These are phyloP conservation scores for Diorhabda sublineata DNA, from an alignment of 1,140 invertebrate species.

Conservation along the genomic window DNA sequence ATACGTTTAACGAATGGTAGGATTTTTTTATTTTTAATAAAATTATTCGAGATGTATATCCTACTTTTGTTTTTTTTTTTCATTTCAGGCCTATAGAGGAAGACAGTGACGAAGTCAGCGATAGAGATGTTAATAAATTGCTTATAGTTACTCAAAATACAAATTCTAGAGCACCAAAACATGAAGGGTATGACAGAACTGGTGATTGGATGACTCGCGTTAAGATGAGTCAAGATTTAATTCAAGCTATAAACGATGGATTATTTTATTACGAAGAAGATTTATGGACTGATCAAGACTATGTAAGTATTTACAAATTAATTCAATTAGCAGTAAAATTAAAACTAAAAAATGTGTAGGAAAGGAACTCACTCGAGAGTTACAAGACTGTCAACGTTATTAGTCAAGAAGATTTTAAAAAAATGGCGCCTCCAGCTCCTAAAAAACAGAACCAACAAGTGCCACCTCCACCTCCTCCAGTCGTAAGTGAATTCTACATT, in stretches of 20 bases:
- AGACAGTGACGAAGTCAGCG: constrained; percentile 86
- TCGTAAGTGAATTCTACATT: constrained; percentile 4
- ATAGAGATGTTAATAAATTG: constrained; percentile 90
- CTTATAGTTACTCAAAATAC: constrained; percentile 87
- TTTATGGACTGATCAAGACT: constrained; percentile 59
- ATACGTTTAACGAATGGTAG: constrained; percentile 70
- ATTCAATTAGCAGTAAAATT: neutral
- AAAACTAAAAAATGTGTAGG: constrained; percentile 22
- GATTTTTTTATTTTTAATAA: constrained; percentile 7
- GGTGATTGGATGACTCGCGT: constrained; percentile 78
- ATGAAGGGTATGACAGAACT: constrained; percentile 85
- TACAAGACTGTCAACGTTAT: constrained; percentile 90
- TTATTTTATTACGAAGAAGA: constrained; percentile 92
- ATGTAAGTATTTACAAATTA: constrained; percentile 23
- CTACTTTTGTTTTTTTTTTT: neutral
- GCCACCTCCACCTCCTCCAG: constrained; percentile 74
- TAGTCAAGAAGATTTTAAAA: constrained; percentile 81
- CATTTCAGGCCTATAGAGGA: constrained; percentile 50
- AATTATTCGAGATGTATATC: neutral
- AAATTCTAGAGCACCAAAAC: constrained; percentile 60
- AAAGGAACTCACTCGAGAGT: constrained; percentile 49
- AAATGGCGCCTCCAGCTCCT: constrained; percentile 62
- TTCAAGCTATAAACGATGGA: constrained; percentile 92
- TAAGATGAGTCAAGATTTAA: constrained; percentile 91
- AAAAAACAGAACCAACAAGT: constrained; percentile 63